These are phyloP conservation scores for Fulica atra DNA, from an alignment of 2,113 vertebrate genomes.

Conservation along the genomic window DNA sequence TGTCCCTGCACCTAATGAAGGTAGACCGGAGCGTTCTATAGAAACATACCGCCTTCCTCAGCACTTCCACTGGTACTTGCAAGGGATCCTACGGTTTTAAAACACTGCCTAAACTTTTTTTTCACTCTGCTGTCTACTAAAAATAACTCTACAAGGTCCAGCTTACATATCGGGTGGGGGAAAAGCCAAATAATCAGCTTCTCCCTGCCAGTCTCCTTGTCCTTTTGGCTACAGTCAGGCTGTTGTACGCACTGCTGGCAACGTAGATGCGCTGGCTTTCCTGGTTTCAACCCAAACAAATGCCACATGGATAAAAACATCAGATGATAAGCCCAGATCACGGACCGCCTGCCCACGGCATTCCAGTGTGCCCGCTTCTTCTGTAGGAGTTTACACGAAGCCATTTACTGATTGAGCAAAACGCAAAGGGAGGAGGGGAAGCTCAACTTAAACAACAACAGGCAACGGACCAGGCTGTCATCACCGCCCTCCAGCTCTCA, in stretches of 20 bases:
- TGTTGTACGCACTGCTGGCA: fast-evolving
- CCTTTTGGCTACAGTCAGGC: not conserved
- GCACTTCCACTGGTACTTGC: not conserved
- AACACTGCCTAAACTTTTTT: not conserved
- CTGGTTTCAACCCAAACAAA: not conserved
- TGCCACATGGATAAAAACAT: conserved; percentile 3
- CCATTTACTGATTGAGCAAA: not conserved
- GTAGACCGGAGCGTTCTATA: not conserved
- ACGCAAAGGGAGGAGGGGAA: not conserved
- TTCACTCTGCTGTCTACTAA: not conserved
- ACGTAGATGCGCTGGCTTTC: not conserved
- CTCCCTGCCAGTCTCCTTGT: not conserved
- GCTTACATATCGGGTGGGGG: not conserved
- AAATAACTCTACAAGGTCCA: not conserved
- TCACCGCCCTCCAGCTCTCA: not conserved
- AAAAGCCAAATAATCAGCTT: not conserved
- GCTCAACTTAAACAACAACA: not conserved
- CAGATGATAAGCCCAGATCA: not conserved
- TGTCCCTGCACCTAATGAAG: not conserved
- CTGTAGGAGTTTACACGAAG: not conserved
- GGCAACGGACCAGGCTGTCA: not conserved
- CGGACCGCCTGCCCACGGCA: not conserved
- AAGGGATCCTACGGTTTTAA: not conserved
- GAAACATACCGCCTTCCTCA: not conserved
- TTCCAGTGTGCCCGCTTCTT: not conserved